Evolutionary conservation across 2,797 vertebrate genomes (phyloP).

Genomic region (Poecilia gillii): DNA sequence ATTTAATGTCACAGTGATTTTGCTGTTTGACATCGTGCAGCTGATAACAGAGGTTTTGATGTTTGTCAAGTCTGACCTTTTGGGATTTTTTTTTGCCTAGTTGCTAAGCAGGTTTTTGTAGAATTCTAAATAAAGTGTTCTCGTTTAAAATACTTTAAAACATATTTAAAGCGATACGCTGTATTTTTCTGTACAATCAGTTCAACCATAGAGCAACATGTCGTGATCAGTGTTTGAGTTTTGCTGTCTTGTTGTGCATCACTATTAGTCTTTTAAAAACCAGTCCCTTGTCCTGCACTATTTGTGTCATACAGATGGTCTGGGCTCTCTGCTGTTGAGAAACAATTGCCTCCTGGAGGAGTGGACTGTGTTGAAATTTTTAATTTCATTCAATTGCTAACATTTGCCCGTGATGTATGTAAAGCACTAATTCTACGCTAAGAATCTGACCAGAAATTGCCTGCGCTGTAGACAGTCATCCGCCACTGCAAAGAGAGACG

Average conservation of each 20-base stretch:
- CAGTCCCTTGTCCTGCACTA: too few relatives aligned
- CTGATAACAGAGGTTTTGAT: conserved; percentile 8
- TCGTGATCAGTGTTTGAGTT: neutral
- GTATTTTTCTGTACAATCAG: neutral
- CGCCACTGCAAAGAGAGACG: too few relatives aligned
- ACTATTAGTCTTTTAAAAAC: too few relatives aligned
- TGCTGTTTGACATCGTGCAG: conserved; percentile 58
- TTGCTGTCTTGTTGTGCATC: neutral
- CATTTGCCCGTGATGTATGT: too few relatives aligned
- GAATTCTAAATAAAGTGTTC: neutral
- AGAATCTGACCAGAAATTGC: too few relatives aligned
- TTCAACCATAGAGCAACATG: neutral
- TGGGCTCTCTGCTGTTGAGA: too few relatives aligned
- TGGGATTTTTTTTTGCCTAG: neutral
- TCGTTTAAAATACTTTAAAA: neutral
- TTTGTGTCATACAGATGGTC: too few relatives aligned
- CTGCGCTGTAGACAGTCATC: too few relatives aligned
- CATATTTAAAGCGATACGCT: neutral
- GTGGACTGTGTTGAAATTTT: too few relatives aligned
- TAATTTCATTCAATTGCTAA: too few relatives aligned
- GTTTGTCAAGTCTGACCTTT: neutral
- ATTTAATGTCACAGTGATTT: conserved; percentile 65
- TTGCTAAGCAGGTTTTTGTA: neutral
- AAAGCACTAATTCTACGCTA: too few relatives aligned
- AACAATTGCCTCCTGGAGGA: too few relatives aligned